Percentiles rank a stretch among this genome's conserved stretches.
Conservation (phyloP, 2,888 invertebrate species). For the Abrostola triplasia region DNA sequence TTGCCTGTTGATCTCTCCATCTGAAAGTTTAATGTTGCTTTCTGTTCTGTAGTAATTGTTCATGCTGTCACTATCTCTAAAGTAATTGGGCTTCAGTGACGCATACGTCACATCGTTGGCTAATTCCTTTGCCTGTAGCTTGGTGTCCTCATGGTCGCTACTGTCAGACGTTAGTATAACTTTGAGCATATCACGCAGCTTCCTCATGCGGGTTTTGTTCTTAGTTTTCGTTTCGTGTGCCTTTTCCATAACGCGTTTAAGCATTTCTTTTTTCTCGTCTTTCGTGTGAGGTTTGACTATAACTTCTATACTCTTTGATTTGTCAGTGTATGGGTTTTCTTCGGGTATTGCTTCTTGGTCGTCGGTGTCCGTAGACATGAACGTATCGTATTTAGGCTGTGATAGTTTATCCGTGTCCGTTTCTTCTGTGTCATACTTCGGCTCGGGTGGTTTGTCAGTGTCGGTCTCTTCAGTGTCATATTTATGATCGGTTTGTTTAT, state of each 20-base stretch:
- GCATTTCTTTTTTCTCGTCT: slow-evolving; percentile 68
- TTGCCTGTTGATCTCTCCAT: slow-evolving; percentile 42
- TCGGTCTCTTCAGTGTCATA: slow-evolving; percentile 38
- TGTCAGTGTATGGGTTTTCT: slow-evolving; percentile 47
- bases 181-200: slow-evolving; percentile 67
- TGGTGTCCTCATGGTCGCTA: slow-evolving; percentile 63
- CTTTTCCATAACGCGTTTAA: slow-evolving; percentile 70
- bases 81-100: slow-evolving; percentile 65
- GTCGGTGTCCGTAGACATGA: slow-evolving; percentile 50
- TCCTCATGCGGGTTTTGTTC: slow-evolving; percentile 62
- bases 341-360: slow-evolving; percentile 46
- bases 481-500: slow-evolving; percentile 32
- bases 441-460: slow-evolving; percentile 22
- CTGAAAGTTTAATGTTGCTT: slow-evolving; percentile 46
- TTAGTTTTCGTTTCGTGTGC: slow-evolving; percentile 61
- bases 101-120: slow-evolving; percentile 64
- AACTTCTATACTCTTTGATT: slow-evolving; percentile 30
- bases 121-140: slow-evolving; percentile 56
- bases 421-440: slow-evolving; percentile 30
- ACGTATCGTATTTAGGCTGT: slow-evolving; percentile 3
- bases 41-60: slow-evolving; percentile 66
- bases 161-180: slow-evolving; percentile 72
- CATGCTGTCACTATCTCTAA: slow-evolving; percentile 68
- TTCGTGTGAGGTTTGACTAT: slow-evolving; percentile 56
- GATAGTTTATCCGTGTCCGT: slow-evolving; percentile 12